Base-by-base conservation (phyloP, 2,888 invertebrate species). In the Nymphalis c-album region DNA sequence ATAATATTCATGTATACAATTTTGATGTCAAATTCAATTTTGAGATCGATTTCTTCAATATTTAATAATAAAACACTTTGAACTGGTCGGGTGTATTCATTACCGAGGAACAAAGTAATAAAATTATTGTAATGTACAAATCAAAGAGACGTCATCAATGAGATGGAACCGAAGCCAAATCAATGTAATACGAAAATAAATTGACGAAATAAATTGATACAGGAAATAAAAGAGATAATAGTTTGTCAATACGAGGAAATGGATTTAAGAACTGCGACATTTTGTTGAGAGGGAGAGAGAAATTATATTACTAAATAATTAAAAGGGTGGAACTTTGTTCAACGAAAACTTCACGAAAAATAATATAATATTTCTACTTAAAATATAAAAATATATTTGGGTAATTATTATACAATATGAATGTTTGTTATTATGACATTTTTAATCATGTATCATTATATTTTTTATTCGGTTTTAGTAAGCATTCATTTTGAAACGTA, bases 171-270 rank as follows among this genome's bases (percentile, higher is more conserved):
- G 57, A 40, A 40, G 53, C 48, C 60, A 66, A 59, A 60, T 51
- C 64, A 64, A 35, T 66, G 53, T 60, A 66, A 66, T 51, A 61
- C 47, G 40, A 66, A 60, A 65, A 65, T 26, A 65, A 65, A 60
- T 65, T 47, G 65, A 65, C 60, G 65, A 55, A 61, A 61, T 55
- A 61, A 66, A 53, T 66, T 66, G 66, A 66, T 47, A 61, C 61
- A 48, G 55, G 66, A 66, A 60, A 66, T 60, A 65, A 60, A 60
- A 53, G 64, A 64, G 31, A 60, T 61, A 55, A 66, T 61, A 61
- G 66, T 61, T 66, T 61, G 55, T 48, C 66, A 66, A 66, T 57
- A 55, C 66, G 60, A 66, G 66, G 55, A 61, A 66, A 66, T 60
- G 66, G 55, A 66, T 61, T 55, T 57, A 40, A 61, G 47, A 31